Percentiles rank a stretch among this genome's conserved stretches.
Conservation (phyloP, 92 coral and sea anemone genomes). For the Siderastrea siderea region DNA sequence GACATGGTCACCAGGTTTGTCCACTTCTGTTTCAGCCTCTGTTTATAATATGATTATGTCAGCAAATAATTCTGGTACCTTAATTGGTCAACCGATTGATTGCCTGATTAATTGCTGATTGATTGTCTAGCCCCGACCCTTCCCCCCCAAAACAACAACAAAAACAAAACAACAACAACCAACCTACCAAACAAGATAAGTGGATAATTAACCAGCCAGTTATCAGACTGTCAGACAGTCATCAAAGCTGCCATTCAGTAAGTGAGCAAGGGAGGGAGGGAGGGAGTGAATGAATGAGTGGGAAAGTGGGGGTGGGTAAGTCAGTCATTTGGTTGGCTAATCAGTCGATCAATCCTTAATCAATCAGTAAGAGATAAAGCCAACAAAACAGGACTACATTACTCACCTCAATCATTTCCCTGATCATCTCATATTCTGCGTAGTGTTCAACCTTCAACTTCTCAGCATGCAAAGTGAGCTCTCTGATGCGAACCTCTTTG, state of each 20-base stretch:
- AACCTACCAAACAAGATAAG: no score
- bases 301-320: neutral
- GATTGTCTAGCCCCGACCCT: no score
- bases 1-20: conserved; percentile 88
- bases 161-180: no score
- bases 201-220: neutral
- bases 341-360: neutral
- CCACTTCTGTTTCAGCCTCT: conserved; percentile 84
- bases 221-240: no score
- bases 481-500: conserved; percentile 95
- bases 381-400: conserved; percentile 41
- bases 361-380: neutral
- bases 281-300: neutral
- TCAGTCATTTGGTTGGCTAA: neutral
- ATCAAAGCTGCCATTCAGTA: neutral
- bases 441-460: conserved; percentile 95
- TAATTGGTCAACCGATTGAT: no score
- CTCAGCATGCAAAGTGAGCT: conserved; percentile 94
- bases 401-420: conserved; percentile 95
- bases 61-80: neutral
- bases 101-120: no score
- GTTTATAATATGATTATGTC: neutral
- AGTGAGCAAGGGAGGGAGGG: neutral
- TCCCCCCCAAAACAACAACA: no score
- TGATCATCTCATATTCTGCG: conserved; percentile 97